Evolutionary conservation across 2,888 invertebrate species (phyloP).

Genomic region (Troides helena): DNA sequence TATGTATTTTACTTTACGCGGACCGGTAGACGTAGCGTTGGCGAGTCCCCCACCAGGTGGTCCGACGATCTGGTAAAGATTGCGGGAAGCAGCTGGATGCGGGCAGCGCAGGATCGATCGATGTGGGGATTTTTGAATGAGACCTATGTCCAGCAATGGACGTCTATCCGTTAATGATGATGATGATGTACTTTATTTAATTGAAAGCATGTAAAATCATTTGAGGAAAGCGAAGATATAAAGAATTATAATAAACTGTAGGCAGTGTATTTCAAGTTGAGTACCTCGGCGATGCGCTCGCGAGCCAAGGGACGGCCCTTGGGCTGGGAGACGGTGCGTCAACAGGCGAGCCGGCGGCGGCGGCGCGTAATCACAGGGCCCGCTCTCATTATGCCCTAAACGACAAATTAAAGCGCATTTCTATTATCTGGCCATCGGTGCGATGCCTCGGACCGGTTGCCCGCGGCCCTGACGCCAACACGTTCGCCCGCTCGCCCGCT

Average conservation of each 20-base stretch:
- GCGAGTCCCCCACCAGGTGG: too few species aligned
- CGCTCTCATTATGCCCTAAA: conserved; percentile 78
- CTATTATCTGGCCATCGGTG: conserved; percentile 76
- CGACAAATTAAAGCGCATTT: conserved; percentile 80
- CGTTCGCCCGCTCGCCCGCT: conserved; percentile 35
- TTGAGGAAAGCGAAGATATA: background rate
- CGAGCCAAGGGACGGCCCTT: conserved; percentile 39
- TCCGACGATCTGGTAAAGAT: too few species aligned
- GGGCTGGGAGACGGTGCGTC: conserved; percentile 61
- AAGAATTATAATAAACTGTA: conserved; percentile 15
- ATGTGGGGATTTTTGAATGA: too few species aligned
- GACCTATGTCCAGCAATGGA: too few species aligned
- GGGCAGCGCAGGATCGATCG: too few species aligned
- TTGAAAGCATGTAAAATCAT: background rate
- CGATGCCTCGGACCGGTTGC: conserved; percentile 65
- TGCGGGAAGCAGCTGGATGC: too few species aligned
- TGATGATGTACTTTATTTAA: background rate
- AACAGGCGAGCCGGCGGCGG: conserved; percentile 75
- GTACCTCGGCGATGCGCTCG: conserved; percentile 50
- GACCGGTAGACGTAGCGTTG: too few species aligned
- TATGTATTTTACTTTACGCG: too few species aligned
- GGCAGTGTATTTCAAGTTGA: conserved; percentile 41
- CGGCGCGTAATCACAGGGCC: conserved; percentile 81
- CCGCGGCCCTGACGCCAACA: conserved; percentile 45
- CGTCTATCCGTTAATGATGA: too few species aligned